Conservation (phyloP, 2,888 invertebrate species). For the Leptothorax acervorum region DNA sequence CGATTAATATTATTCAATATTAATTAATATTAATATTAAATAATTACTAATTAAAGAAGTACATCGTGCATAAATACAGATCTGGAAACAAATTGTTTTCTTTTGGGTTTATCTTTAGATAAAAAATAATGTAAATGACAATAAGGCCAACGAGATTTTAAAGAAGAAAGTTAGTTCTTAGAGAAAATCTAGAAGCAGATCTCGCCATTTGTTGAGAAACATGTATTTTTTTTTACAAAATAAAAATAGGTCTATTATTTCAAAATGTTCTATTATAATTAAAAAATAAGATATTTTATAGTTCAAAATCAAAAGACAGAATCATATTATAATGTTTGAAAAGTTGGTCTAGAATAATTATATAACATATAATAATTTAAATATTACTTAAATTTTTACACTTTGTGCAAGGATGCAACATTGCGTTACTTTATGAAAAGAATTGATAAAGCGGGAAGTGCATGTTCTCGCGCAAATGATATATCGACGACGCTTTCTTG, state of each 20-base stretch:
- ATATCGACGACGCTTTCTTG: conserved; percentile 1
- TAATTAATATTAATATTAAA: background rate
- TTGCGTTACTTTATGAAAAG: background rate
- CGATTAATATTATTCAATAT: background rate
- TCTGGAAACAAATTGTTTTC: background rate
- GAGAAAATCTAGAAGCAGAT: no score
- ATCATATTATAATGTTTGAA: no score
- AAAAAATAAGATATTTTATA: no score
- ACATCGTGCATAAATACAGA: background rate
- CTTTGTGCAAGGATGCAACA: background rate
- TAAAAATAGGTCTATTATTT: no score
- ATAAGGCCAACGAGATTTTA: no score
- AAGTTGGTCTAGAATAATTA: background rate
- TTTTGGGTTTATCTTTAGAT: background rate
- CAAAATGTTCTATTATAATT: no score
- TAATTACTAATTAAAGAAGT: background rate
- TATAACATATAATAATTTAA: background rate
- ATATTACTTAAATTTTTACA: background rate
- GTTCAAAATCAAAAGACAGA: no score
- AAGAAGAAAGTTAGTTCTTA: no score
- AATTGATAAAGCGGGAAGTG: background rate
- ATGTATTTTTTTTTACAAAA: no score
- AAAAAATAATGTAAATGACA: background rate
- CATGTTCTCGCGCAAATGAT: background rate
- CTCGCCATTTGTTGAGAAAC: no score